Evolutionary conservation across 1,140 invertebrate species (phyloP), one percentile per base, ranked within the genome.

Genomic region (Apis dorsata): DNA sequence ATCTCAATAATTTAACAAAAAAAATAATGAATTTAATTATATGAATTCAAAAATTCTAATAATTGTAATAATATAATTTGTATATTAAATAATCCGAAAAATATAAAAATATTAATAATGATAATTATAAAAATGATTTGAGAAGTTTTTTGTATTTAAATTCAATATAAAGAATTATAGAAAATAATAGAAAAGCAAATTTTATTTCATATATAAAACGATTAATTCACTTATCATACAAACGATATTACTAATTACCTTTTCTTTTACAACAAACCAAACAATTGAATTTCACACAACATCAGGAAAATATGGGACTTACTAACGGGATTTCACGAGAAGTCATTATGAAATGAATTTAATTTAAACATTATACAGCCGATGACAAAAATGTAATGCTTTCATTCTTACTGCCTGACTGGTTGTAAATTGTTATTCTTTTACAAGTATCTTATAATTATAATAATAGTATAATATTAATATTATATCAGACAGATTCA

Each of bases 301-400:
- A 19, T 77, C 62, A 76, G 80, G 80, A 77, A 49, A 77, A 77
- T 77, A 59, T 77, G 57, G 80, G 80, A 82, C 65, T 82, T 77
- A 82, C 80, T 77, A 77, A 81, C 62, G 44, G 74, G 80, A 59
- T 82, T 68, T 82, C 53, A 69, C 75, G 44, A 79, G 24, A 80
- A 80, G 24, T 92, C 88, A 92, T 93, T 91, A 92, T 88, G 91
- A 94, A 93, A 93, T 93, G 90, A 92, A 91, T 93, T 93, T 92
- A 93, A 94, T 93, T 93, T 91, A 92, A 93, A 92, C 90, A 91
- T 92, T 91, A 90, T 93, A 94, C 91, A 94, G 91, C 89, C 89
- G 92, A 90, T 92, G 91, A 93, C 89, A 93, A 93, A 92, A 92
- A 86, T 91, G 89, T 90, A 91, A 90, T 92, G 88, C 85, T 91